Evolutionary conservation across 1,140 invertebrate genomes (phyloP).

Genomic region (Macrobrachium rosenbergii): DNA sequence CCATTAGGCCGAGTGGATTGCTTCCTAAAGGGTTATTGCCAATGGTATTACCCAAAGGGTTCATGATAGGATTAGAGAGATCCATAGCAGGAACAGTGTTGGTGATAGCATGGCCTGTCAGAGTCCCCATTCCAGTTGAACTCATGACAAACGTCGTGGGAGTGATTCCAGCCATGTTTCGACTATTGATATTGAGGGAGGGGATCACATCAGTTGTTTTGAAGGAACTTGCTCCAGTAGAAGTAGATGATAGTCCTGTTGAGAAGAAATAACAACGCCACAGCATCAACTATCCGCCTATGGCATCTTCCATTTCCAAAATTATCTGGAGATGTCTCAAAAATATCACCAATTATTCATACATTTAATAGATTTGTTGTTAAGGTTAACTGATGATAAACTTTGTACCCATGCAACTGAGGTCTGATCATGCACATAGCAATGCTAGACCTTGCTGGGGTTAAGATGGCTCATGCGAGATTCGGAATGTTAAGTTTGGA

Average conservation of each 20-base stretch:
- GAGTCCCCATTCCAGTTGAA: neutral
- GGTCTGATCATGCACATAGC: constrained; percentile 44
- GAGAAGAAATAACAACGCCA: constrained; percentile 24
- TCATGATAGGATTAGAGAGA: constrained; percentile 59
- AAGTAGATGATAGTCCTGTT: constrained; percentile 39
- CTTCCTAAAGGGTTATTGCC: constrained; percentile 29
- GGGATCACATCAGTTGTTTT: constrained; percentile 47
- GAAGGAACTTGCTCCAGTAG: constrained; percentile 30
- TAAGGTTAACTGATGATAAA: constrained; percentile 9
- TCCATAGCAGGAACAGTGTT: constrained; percentile 57
- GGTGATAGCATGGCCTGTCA: constrained; percentile 36
- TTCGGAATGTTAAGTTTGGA: neutral
- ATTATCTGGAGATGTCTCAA: too few relatives aligned
- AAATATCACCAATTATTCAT: constrained; percentile 17
- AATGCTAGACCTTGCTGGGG: constrained; percentile 35
- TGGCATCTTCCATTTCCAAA: neutral
- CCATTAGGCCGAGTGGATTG: constrained; percentile 11
- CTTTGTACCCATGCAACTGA: constrained; percentile 41
- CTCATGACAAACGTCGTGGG: neutral
- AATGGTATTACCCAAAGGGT: constrained; percentile 48
- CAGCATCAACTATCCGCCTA: neutral
- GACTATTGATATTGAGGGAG: constrained; percentile 2
- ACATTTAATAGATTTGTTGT: neutral
- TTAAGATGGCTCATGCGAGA: constrained; percentile 37
- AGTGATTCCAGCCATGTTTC: too few relatives aligned